A percentile compares a stretch with the other conserved stretches of the same genome.
Conservation (phyloP, 64 coral and sea anemone genomes). For the Catalaphyllia jardinei region DNA sequence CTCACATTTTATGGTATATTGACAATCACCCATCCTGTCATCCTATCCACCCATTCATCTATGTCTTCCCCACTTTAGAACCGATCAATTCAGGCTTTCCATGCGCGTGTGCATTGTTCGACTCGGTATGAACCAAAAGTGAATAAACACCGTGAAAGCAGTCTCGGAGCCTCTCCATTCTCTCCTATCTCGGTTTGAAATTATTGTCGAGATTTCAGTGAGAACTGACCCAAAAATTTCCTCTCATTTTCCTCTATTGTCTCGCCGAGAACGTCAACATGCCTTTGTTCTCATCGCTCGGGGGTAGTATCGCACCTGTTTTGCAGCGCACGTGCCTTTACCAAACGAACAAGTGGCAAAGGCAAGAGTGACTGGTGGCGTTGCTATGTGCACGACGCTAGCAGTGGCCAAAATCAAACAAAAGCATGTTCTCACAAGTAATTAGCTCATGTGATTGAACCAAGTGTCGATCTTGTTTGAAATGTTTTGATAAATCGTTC, state of each 20-base stretch:
- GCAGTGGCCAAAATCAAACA: slow-evolving; percentile 50
- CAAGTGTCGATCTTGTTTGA: slow-evolving; percentile 32
- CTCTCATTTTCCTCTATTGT: slow-evolving; percentile 6
- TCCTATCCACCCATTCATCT: neutral
- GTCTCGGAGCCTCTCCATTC: neutral
- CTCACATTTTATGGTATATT: slow-evolving; percentile 29
- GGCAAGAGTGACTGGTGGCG: slow-evolving; percentile 38
- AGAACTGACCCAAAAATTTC: neutral
- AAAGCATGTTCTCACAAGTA: slow-evolving; percentile 39
- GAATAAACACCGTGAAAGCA: neutral
- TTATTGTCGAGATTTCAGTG: neutral
- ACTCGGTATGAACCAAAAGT: neutral
- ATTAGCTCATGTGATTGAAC: slow-evolving; percentile 31
- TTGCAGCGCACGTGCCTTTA: slow-evolving; percentile 22
- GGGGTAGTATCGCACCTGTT: slow-evolving; percentile 34
- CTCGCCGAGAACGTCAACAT: slow-evolving; percentile 3
- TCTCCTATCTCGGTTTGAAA: neutral
- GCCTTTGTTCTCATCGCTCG: slow-evolving; percentile 28
- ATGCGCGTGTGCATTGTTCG: slow-evolving; percentile 20
- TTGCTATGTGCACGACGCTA: slow-evolving; percentile 36
- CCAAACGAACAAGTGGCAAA: slow-evolving; percentile 40
- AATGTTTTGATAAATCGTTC: slow-evolving; percentile 29
- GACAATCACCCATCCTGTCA: neutral
- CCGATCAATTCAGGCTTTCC: slow-evolving; percentile 16
- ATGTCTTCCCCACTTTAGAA: neutral